phyloP scores from a whole-genome alignment of 2,113 vertebrate species.

The Pachycephala philippinensis region DNA sequence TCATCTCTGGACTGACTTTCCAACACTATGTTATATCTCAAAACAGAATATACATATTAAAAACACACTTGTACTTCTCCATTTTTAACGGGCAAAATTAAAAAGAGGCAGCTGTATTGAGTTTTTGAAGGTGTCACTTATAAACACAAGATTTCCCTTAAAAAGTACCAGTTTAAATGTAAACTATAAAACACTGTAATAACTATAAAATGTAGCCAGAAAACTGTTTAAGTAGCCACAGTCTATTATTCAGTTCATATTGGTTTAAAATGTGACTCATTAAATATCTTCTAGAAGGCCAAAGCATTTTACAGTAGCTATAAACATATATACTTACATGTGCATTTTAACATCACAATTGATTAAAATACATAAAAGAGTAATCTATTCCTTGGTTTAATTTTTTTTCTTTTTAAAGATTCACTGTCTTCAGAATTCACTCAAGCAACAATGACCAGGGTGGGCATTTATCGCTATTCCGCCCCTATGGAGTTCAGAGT shows the following conservation, averaged over 20 bases:
- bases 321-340: slow-evolving; percentile 63
- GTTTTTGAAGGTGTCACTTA: slow-evolving; percentile 66
- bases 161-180: slow-evolving; percentile 81
- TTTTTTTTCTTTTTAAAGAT: slow-evolving; percentile 49
- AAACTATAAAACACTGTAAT: slow-evolving; percentile 75
- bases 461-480: slow-evolving; percentile 65
- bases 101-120: slow-evolving; percentile 48
- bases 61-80: slow-evolving; percentile 39
- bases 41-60: slow-evolving; percentile 62
- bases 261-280: slow-evolving; percentile 70
- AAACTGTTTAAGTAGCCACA: slow-evolving; percentile 67
- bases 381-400: slow-evolving; percentile 65
- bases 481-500: slow-evolving; percentile 58
- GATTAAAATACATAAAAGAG: slow-evolving; percentile 65
- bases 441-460: slow-evolving; percentile 69
- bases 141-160: slow-evolving; percentile 71
- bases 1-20: slow-evolving; percentile 51
- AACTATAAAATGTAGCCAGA: slow-evolving; percentile 78
- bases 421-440: slow-evolving; percentile 63
- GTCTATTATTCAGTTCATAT: slow-evolving; percentile 62
- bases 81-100: slow-evolving; percentile 53
- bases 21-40: slow-evolving; percentile 58
- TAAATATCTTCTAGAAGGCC: slow-evolving; percentile 60
- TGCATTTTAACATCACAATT: slow-evolving; percentile 59
- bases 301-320: slow-evolving; percentile 74